Conservation (phyloP, 2,888 invertebrate genomes). For the Gonocerus acuteangulatus region DNA sequence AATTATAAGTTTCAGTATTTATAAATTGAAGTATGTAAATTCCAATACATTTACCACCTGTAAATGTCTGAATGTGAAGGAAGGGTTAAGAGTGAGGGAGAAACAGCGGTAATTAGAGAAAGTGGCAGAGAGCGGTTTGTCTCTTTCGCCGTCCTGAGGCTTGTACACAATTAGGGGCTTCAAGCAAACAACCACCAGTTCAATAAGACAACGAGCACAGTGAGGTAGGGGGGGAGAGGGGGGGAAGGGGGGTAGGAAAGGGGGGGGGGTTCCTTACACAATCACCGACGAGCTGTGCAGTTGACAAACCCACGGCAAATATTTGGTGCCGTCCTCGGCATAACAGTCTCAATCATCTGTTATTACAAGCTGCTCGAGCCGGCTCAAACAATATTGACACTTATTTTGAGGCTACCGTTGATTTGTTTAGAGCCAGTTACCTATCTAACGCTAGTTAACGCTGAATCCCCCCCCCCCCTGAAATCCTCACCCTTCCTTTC, state of each 20-base stretch:
- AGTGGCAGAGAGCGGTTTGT: neutral
- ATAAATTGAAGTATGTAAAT: no score
- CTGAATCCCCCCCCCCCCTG: neutral
- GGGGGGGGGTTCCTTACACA: slow-evolving; percentile 6
- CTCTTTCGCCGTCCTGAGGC: neutral
- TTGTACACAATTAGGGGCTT: neutral
- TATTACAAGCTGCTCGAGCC: slow-evolving; percentile 18
- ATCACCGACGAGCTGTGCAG: slow-evolving; percentile 8
- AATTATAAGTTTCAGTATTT: no score
- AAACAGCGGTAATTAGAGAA: neutral
- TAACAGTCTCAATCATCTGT: slow-evolving; percentile 28
- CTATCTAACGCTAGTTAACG: slow-evolving; percentile 16
- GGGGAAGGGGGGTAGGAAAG: slow-evolving; percentile 2
- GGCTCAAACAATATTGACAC: slow-evolving; percentile 23
- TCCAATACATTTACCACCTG: no score
- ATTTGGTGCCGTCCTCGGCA: slow-evolving; percentile 21
- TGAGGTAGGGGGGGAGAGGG: neutral
- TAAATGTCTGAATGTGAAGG: no score
- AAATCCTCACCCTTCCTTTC: neutral
- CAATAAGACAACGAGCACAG: slow-evolving; percentile 6
- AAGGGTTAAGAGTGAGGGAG: no score
- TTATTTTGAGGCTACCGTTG: slow-evolving; percentile 21
- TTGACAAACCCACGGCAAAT: slow-evolving; percentile 25
- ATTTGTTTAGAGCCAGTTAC: slow-evolving; percentile 24
- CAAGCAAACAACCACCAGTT: neutral